Base-by-base conservation (phyloP, 2,797 vertebrate species). In the Rhyacichthys aspro region DNA sequence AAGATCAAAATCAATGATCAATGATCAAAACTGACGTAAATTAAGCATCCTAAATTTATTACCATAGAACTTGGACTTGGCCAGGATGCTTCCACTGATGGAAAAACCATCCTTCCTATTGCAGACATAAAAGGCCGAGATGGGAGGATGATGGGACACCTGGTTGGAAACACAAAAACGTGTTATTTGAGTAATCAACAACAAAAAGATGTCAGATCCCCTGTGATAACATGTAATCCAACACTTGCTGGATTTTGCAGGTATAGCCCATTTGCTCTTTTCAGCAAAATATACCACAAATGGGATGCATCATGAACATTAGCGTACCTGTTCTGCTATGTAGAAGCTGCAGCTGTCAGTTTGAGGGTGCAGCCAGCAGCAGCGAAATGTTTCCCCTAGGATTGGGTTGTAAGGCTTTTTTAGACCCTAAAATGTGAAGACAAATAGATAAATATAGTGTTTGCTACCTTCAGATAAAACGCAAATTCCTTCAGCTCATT, bases 351-450 rank as follows among this genome's bases (percentile, higher is more conserved):
- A 96, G 87, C 97, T 98, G 88, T 95, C 77, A 0, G 94, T 96
- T 82, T 96, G 81, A 18, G 97, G 96, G 81, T 98, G 95, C 68
- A 93, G 92, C 97, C 97, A 98, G 89, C 95, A 94, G 90, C 97
- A 98, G 78, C 97, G 97, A 86, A 98, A 98, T 0, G 90, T 96
- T 89, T 99, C 97, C 63, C 97, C 97, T 55, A 98, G 89, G 77
- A 98, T 93, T 19, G 97, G 96, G 81, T 98, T 98, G 85, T 98
- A 99, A 70, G 97, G 97, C 89, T 98, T 99, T 89, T 98, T 98
- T 81, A 98, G 94, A 57, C 97, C 97, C 97, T 98, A 81, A 80
- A 63, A 63, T 0, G 19, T 10, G 60, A 70, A 75, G 0, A 74
- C 12, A 69, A 1, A 38, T 2, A 69, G 9, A n/a, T n/a, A n/a